These are phyloP conservation scores for Fissipunctia ypsillon DNA, from an alignment of 2,888 invertebrate genomes.

Conservation along the genomic window DNA sequence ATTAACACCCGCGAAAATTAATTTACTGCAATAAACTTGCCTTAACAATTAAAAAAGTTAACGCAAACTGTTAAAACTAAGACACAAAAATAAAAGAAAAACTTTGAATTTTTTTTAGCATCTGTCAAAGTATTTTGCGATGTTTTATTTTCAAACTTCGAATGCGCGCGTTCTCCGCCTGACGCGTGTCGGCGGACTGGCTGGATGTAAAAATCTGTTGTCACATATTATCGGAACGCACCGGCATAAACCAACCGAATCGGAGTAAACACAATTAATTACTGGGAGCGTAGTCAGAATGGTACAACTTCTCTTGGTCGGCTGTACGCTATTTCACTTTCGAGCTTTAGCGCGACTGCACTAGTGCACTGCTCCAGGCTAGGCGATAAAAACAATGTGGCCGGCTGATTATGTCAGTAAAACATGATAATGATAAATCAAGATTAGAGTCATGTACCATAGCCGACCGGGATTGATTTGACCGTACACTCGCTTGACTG, in stretches of 20 bases:
- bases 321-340: constrained; percentile 82
- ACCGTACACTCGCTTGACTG: background rate
- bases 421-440: constrained; percentile 63
- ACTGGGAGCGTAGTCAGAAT: constrained; percentile 66
- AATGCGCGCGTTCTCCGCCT: constrained; percentile 76
- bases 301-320: constrained; percentile 74
- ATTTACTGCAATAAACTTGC: constrained; percentile 9
- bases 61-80: constrained; percentile 18
- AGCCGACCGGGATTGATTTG: background rate
- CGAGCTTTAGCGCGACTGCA: constrained; percentile 70
- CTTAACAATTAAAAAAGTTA: background rate
- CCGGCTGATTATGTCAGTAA: constrained; percentile 66
- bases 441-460: constrained; percentile 28
- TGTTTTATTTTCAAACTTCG: constrained; percentile 65
- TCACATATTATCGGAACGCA: constrained; percentile 81
- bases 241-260: constrained; percentile 86
- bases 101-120: constrained; percentile 6
- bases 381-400: constrained; percentile 68
- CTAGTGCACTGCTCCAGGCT: constrained; percentile 49
- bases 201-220: constrained; percentile 76
- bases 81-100: constrained; percentile 34
- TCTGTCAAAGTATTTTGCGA: constrained; percentile 61
- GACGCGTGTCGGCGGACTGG: constrained; percentile 81
- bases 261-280: constrained; percentile 77
- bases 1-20: constrained; percentile 47